Base-by-base conservation (phyloP, 2,888 invertebrate genomes). In the Quadriops clusia region DNA sequence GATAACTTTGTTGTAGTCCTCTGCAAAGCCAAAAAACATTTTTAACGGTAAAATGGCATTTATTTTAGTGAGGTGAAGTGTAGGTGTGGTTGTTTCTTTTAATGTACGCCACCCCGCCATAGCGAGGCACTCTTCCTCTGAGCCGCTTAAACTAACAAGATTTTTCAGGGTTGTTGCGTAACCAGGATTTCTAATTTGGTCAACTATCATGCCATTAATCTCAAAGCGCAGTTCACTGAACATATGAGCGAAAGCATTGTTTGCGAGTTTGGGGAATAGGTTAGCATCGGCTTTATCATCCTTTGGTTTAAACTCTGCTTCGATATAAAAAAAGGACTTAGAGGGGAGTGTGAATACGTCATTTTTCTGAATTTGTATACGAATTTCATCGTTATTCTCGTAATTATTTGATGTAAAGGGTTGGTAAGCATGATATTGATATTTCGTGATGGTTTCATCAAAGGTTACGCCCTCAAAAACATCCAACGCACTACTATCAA, bases 1-100 rank as follows among this genome's bases (percentile, higher is more conserved):
- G n/a, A n/a, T n/a, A n/a, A n/a, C n/a, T n/a, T n/a, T n/a, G n/a
- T 46, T 47, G 34, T 51, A 58, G 38, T 58, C 50, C 38, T 53
- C 50, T 9, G 47, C 45, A 41, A 53, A 55, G 3, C 51, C 53
- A 5, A 56, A 32, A 9, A 56, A 17, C 30, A 42, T 38, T 32
- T 44, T 47, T 8, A 54, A 38, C 9, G 51, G 24, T 32, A 25
- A 18, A 42, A 10, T 17, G 31, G 14, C 28, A 29, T 28, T 14
- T 15, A 9, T 22, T 6, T 28, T 22, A 24, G 23, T 7, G 21
- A 7, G 7, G n/a, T n/a, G n/a, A n/a, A n/a, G n/a, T n/a, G n/a
- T n/a, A n/a, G n/a, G n/a, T n/a, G n/a, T n/a, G n/a, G n/a, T n/a
- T n/a, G n/a, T n/a, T n/a, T n/a, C n/a, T n/a, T n/a, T n/a, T n/a